Evolutionary conservation across 2,888 invertebrate species (phyloP), one percentile per base, ranked within the genome.

Genomic region (Thymelicus sylvestris): DNA sequence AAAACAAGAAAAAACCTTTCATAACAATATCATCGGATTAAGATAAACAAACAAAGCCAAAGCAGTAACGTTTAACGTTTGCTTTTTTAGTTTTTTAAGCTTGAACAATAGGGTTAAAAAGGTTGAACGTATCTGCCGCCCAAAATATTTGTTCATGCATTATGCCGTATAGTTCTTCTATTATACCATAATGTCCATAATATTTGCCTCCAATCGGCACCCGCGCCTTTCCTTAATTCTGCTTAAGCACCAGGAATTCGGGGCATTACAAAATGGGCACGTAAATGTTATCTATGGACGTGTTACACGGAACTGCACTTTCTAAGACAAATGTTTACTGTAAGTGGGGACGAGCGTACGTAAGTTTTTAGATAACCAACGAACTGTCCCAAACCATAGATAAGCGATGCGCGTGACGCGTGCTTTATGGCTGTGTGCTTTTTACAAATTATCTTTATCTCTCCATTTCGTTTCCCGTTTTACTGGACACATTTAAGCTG

Each of bases 281-380:
- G 87, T 84, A 82, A 80, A 84, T 79, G 80, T 90, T 91, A 92
- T 92, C 90, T 90, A 76, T 83, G 81, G 79, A 87, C 90, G 86
- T 84, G 86, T 86, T 90, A 93, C 93, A 93, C 88, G 91, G 86
- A 91, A 92, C 90, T 88, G 89, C 92, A 93, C 93, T 93, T 93
- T 93, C 93, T 92, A 92, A 88, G 82, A 88, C 86, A 92, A 93
- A 93, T 92, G 87, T 93, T 93, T 89, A 85, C 81, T 87, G 89
- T 88, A 89, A 91, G 88, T 87, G 88, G 87, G 86, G 86, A 86
- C 82, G 82, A 39, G 81, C 74, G 73, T 74, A 83, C 83, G 83
- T 84, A 86, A 85, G 82, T 86, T 85, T 81, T 83, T 83, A 93
- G 93, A 93, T 93, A 93, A 92, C 83, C 81, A 78, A 80, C 77